Evolutionary conservation across 2,888 invertebrate species (phyloP), one percentile per base, ranked within the genome.

Genomic region (Eilema griseolum): DNA sequence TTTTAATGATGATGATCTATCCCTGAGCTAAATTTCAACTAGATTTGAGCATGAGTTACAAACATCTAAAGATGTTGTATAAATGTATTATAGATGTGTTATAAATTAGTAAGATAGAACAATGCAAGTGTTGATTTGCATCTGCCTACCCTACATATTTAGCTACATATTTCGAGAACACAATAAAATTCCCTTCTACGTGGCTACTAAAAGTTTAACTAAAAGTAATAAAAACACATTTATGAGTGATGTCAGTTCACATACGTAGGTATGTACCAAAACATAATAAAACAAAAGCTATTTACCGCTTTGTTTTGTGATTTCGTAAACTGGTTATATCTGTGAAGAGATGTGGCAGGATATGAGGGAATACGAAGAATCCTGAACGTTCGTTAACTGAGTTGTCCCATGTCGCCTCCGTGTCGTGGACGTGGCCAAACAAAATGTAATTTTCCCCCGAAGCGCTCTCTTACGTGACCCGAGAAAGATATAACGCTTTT

Each of bases 391-490:
- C 92, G 92, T 90, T 94, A 95, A 94, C 90, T 89, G 88, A 91
- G 94, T 94, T 93, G 93, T 93, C 94, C 93, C 91, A 87, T 89
- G 93, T 91, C 92, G 89, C 86, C 86, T 82, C 78, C 84, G 85
- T 85, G 83, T 81, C 83, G 85, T 85, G 90, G 87, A 92, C 93
- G 93, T 92, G 93, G 92, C 91, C 90, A 93, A 94, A 93, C 94
- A 94, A 93, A 95, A 95, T 94, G 93, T 95, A 94, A 95, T 94
- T 94, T 94, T 91, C 90, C 86, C 88, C 93, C 91, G 89, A 91
- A 92, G 92, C 92, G 89, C 86, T 89, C 92, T 91, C 92, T 93
- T 94, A 94, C 95, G 95, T 95, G 95, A 95, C 94, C 93, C 93
- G 88, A 88, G 89, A 88, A 92, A 93, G 92, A 94, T 94, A 93